Evolutionary conservation across 2,797 vertebrate species (phyloP), one percentile per base, ranked within the genome.

Genomic region (Vireo griseus): DNA sequence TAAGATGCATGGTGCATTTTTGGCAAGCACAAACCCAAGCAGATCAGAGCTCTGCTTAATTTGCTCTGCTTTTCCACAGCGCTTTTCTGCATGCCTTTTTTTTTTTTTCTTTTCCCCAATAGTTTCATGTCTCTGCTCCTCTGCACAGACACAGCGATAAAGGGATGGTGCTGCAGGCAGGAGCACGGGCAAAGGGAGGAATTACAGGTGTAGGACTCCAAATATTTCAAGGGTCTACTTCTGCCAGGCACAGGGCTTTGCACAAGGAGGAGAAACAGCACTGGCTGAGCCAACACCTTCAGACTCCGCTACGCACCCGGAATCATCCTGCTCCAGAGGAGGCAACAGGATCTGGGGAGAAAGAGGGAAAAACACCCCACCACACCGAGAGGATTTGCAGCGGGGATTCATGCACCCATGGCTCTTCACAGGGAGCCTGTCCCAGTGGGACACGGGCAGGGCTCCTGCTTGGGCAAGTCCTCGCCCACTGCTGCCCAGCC

Each of bases 1-100:
- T 98, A 97, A 98, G 97, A 98, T 98, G 97, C 98, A 97, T 95
- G 96, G 97, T 96, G 97, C 97, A 97, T 97, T 97, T 97, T 97
- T 96, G 98, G 97, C 97, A 95, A 97, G 97, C 97, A 58, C 95
- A 94, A 95, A 87, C 92, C 97, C 95, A 89, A 96, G 95, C 86
- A 96, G 79, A 96, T 93, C 97, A 91, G 95, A 96, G 95, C 95
- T 94, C 94, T 95, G 96, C 96, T 97, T 96, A 96, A 97, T 95
- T 92, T 96, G 95, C 97, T 97, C 95, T 71, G 96, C 95, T 95
- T 92, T 92, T 96, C 88, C 83, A 94, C 95, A 76, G 95, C 20
- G 83, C 95, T 79, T 91, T 95, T 84, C 93, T 88, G 86, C 91
- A 90, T 85, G 96, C 96, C 82, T 37, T 75, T 77, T 83, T 83